A percentile compares a stretch with the other conserved stretches of the same genome.
phyloP scores from a whole-genome alignment of 2,888 invertebrate species.

The Smittia sp. region DNA sequence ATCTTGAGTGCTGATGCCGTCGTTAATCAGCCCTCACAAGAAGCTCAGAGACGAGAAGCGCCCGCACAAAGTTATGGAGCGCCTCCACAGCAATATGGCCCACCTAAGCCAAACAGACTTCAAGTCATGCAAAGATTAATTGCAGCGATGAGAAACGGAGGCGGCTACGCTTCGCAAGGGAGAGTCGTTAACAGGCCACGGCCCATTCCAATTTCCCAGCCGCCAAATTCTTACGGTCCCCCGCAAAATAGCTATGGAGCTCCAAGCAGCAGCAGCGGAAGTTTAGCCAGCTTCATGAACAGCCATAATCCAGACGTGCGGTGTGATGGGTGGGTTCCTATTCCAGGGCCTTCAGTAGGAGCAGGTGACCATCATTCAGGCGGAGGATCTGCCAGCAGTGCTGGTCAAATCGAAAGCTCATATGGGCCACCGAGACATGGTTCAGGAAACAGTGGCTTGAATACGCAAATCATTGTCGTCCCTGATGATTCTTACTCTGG shows the following conservation, averaged over 20 bases:
- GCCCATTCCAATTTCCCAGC: slow-evolving; percentile 45
- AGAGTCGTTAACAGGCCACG: slow-evolving; percentile 43
- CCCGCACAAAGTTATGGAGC: slow-evolving; percentile 51
- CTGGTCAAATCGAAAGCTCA: slow-evolving; percentile 2
- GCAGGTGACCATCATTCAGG: slow-evolving; percentile 47
- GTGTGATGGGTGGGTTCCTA: slow-evolving; percentile 85
- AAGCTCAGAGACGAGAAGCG: slow-evolving; percentile 38
- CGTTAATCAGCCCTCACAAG: slow-evolving; percentile 26
- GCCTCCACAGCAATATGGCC: slow-evolving; percentile 51
- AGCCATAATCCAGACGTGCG: slow-evolving; percentile 71
- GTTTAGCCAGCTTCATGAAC: slow-evolving; percentile 56
- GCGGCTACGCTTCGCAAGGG: slow-evolving; percentile 2
- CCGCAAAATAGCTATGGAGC: slow-evolving; percentile 47
- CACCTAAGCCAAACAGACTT: slow-evolving; percentile 44
- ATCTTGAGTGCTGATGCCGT: slow-evolving; percentile 31
- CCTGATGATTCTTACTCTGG: background rate
- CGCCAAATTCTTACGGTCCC: slow-evolving; percentile 51
- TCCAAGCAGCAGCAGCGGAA: slow-evolving; percentile 53
- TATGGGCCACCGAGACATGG: slow-evolving; percentile 43
- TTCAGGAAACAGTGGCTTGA: slow-evolving; percentile 45
- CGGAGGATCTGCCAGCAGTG: slow-evolving; percentile 39
- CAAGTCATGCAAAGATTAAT: slow-evolving; percentile 34
- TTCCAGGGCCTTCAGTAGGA: slow-evolving; percentile 62
- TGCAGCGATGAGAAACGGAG: slow-evolving; percentile 7
- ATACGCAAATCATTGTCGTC: slow-evolving; percentile 16